Evolutionary conservation across 1,140 invertebrate species (phyloP), one percentile per base, ranked within the genome.

Genomic region (Popillia japonica): DNA sequence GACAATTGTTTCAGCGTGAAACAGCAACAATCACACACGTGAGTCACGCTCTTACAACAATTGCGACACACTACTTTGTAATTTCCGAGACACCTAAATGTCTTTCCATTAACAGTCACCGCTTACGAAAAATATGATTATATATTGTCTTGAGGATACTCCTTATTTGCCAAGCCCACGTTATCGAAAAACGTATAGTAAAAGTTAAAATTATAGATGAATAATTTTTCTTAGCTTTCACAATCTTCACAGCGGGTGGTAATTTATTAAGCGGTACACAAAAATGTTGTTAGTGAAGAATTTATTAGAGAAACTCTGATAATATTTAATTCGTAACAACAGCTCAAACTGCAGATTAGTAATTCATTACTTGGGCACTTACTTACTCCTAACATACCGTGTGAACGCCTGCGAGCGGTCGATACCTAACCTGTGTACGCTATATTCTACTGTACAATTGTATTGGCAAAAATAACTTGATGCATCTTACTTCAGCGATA

Each of bases 11-110:
- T 55, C 2, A 68, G 27, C 20, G 20, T 68, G 22, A 68, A 22
- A 17, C 2, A 20, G 14, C 61, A 22, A 27, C 4, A 68, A 34
- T 14, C 10, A 22, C 61, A 68, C 6, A 2, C 6, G 23, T 68
- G 61, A 68, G 20, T 68, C 61, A 68, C 11, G 20, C 8, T 34
- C 61, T 22, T 64, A 64, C 3, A 64, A 20, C 61, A 22, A 68
- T 68, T 68, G 61, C 14, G 22, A 68, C 20, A 68, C 61, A 68
- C 23, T 8, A 27, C 61, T 34, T 68, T 27, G 61, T 22, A 68
- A 68, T 68, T 68, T 68, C 22, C 61, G 61, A 34, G 61, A 27
- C 61, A 68, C 61, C 27, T 68, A 68, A 68, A 11, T 68, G 61
- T 68, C 61, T 68, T 34, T 23, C 61, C 61, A 27, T 68, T 68